phyloP scores from a whole-genome alignment of 2,797 vertebrate genomes.

The Choloepus didactylus region DNA sequence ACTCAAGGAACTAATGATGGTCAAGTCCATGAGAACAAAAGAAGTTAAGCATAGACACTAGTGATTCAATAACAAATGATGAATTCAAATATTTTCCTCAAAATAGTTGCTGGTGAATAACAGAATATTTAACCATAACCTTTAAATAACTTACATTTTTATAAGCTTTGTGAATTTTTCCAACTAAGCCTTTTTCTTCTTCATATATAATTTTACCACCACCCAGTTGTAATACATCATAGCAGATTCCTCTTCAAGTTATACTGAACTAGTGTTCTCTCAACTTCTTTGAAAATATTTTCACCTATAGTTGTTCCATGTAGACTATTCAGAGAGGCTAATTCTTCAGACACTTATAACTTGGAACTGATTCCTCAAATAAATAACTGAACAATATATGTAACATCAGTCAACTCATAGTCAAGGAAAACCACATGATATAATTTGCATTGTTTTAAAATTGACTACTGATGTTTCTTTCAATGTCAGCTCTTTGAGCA shows the following conservation, averaged over 20 bases:
- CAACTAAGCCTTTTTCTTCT: not conserved
- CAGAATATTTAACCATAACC: not conserved
- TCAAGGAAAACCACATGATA: not conserved
- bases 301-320: not conserved
- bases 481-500: not conserved
- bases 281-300: slow-evolving; percentile 15
- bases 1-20: not conserved
- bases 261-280: not conserved
- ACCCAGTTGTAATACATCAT: not conserved
- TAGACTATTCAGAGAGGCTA: not conserved
- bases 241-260: not conserved
- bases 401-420: not conserved
- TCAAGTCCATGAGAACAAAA: not conserved
- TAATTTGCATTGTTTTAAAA: not conserved
- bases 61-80: not conserved
- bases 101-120: not conserved
- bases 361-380: not conserved
- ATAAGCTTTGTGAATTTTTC: not conserved
- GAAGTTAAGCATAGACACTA: not conserved
- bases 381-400: not conserved
- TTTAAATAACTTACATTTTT: not conserved
- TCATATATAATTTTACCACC: not conserved
- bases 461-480: not conserved
- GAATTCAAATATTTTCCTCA: not conserved
- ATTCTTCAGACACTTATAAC: not conserved